Conservation (phyloP, 1,140 invertebrate genomes). For the Euwallacea fornicatus region DNA sequence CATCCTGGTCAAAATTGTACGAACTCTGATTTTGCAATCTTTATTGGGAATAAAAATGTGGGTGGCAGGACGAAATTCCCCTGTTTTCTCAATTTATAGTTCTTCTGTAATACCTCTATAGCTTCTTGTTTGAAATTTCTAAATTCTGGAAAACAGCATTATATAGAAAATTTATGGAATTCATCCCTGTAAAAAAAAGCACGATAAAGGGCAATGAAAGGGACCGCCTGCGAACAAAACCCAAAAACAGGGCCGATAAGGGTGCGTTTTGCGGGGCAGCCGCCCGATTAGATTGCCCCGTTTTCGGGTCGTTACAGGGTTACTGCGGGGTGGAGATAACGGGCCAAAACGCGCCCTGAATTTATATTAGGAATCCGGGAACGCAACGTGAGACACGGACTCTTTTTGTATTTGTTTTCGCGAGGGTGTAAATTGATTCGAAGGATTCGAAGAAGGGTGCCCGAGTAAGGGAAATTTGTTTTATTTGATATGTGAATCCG, state of each 20-base stretch:
- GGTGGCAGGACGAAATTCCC: too few species aligned
- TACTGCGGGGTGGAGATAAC: conserved; percentile 33
- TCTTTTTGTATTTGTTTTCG: conserved; percentile 19
- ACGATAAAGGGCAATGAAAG: conserved; percentile 25
- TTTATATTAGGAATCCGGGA: conserved; percentile 34
- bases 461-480: conserved; percentile 12
- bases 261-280: conserved; percentile 20
- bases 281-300: conserved; percentile 28
- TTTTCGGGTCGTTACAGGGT: conserved; percentile 18
- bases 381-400: conserved; percentile 23
- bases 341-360: conserved; percentile 34
- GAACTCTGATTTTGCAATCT: too few species aligned
- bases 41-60: too few species aligned
- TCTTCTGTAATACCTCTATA: too few species aligned
- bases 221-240: conserved; percentile 3
- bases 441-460: conserved; percentile 16
- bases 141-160: too few species aligned
- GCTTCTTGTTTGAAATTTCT: too few species aligned
- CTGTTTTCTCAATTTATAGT: too few species aligned
- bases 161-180: background rate
- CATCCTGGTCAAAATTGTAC: too few species aligned
- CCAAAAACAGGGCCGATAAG: conserved; percentile 22
- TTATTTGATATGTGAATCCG: conserved; percentile 25
- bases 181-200: conserved; percentile 2
- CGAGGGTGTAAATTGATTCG: conserved; percentile 25